Evolutionary conservation across 1,140 invertebrate genomes (phyloP), one percentile per base, ranked within the genome.

Genomic region (Hylaeus volcanicus): DNA sequence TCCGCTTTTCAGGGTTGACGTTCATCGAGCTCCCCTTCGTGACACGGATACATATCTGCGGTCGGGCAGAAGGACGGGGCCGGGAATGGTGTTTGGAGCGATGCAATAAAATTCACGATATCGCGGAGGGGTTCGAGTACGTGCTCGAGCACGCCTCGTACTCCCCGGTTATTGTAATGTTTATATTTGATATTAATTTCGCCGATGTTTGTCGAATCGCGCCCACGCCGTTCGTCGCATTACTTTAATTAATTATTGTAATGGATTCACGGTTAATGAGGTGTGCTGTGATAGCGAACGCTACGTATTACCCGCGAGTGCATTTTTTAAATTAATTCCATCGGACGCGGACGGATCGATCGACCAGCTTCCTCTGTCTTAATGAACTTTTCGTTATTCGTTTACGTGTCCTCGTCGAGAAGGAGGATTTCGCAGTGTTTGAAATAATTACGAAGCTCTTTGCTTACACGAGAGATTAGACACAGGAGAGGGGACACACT

Each of bases 231-330:
- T 86, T 83, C 84, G 81, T 83, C 83, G 84, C 84, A 63, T 86
- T 86, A 86, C 81, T 86, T 86, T 86, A 83, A 86, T 86, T 86
- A 86, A 86, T 86, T 85, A 77, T 86, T 85, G 85, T 85, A 86
- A 86, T 85, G 83, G 75, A 74, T 81, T 58, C 41, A n/a, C 26
- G 11, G 53, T 74, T 79, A 79, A 79, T 65, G 77, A 73, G 51
- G 26, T 37, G 41, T 26, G 15, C 43, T 48, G 41, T 9, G 65
- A 56, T 6, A 6, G 51, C 61, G 6, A 8, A 3, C 58, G 26
- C 58, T 37, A 5, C 37, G n/a, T n/a, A 58, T 58, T n/a, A 6
- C 26, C 8, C 58, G n/a, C n/a, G 58, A 8, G 58, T 60, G 26
- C 14, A 26, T 56, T 26, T 60, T 58, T 26, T 58, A 58, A 58